A percentile compares a stretch with the other conserved stretches of the same genome.
Conservation (phyloP, 2,888 invertebrate genomes). For the Geotrupes spiniger region DNA sequence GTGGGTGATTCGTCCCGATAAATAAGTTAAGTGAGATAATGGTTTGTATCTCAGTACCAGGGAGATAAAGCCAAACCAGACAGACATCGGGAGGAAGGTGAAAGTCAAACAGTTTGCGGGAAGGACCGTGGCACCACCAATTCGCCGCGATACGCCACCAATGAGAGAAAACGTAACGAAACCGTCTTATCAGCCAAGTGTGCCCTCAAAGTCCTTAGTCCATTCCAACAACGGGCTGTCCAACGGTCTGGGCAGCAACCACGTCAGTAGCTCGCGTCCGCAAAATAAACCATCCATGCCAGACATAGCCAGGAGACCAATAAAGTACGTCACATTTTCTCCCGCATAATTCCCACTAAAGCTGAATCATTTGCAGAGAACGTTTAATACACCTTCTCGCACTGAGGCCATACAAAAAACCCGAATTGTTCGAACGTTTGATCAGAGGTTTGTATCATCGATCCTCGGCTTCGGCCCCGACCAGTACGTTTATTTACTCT, state of each 20-base stretch:
- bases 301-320: slow-evolving; percentile 70
- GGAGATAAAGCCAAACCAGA: slow-evolving; percentile 89
- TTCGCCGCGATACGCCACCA: slow-evolving; percentile 42
- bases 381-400: slow-evolving; percentile 93
- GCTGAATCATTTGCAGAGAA: slow-evolving; percentile 66
- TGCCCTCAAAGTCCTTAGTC: slow-evolving; percentile 36
- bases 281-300: slow-evolving; percentile 53
- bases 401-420: slow-evolving; percentile 89
- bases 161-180: slow-evolving; percentile 42
- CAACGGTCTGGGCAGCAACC: slow-evolving; percentile 46
- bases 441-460: slow-evolving; percentile 67
- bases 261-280: slow-evolving; percentile 50
- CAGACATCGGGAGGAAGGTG: slow-evolving; percentile 84
- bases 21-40: background rate
- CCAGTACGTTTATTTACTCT: slow-evolving; percentile 5
- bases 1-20: too few species aligned
- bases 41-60: slow-evolving; percentile 71
- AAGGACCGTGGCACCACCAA: slow-evolving; percentile 27
- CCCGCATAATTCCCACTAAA: background rate
- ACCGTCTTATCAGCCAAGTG: slow-evolving; percentile 45
- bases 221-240: slow-evolving; percentile 37
- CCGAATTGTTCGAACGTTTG: slow-evolving; percentile 80
- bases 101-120: slow-evolving; percentile 62
- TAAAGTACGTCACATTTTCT: slow-evolving; percentile 27
- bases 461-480: background rate